Base-by-base conservation (phyloP, 2,888 invertebrate genomes). In the Calliphora vomitoria region DNA sequence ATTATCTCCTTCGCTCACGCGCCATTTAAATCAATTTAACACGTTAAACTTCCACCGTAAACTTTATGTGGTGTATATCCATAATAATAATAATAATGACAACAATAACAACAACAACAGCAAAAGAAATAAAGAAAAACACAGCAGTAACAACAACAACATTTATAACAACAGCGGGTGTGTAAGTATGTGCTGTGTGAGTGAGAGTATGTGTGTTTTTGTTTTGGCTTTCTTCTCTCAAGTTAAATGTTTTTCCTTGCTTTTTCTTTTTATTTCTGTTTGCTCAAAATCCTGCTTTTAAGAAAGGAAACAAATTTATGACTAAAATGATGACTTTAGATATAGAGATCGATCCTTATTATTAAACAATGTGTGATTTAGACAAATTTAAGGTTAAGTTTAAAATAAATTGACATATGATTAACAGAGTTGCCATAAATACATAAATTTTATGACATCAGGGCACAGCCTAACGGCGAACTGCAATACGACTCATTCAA, bases 21-120 rank as follows among this genome's bases (percentile, higher is more conserved):
- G 92, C 93, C 93, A 93, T 93, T 93, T 93, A 93, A 93, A 93
- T 93, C 93, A 93, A 93, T 93, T 93, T 93, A 93, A 93, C 93
- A 93, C 93, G 93, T 93, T 91, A 91, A 91, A 91, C 87, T 87
- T 87, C 87, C 87, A 87, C 87, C 60, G 87, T 82, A 87, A 75
- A 82, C 62, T 82, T 82, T 82, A 85, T 85, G 85, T 82, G 83
- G 53, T 25, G 25, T 78, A 53, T 58, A 83, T 47, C 38, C 79
- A 87, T 81, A 84, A 78, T 82, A 76, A 75, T 72, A 69, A 82
- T 50, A 13, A 75, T 62, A 86, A 71, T 50, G 76, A 76, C 53
- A 78, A 78, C 76, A 85, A 75, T 55, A 89, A 78, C 25, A 74
- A 58, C 38, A 15, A 41, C 25, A 76, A 66, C 0, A 38, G 25